Evolutionary conservation across 1,140 invertebrate species (phyloP).

Genomic region (Melitaea cinxia): DNA sequence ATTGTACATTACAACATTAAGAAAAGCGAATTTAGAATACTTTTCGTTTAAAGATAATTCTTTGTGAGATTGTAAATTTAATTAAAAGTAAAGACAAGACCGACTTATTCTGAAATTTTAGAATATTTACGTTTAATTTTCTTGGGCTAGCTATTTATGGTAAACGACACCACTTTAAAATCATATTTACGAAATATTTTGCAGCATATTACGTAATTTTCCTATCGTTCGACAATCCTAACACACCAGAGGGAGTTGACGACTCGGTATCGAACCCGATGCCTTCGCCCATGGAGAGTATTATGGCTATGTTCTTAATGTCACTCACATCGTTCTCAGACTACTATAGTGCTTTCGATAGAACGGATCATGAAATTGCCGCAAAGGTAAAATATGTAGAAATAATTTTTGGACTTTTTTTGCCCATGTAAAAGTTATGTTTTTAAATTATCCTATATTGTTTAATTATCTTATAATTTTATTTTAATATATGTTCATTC

Average conservation of each 20-base stretch:
- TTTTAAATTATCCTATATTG: not conserved
- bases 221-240: slow-evolving; percentile 91
- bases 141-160: too few relatives aligned
- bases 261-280: slow-evolving; percentile 91
- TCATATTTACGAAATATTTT: slow-evolving; percentile 30
- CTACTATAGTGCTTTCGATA: slow-evolving; percentile 94
- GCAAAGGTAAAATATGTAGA: slow-evolving; percentile 87
- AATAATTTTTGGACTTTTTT: not conserved
- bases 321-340: slow-evolving; percentile 98
- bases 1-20: too few relatives aligned
- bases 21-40: too few relatives aligned
- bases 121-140: too few relatives aligned
- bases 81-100: too few relatives aligned
- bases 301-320: slow-evolving; percentile 99
- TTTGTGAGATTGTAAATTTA: too few relatives aligned
- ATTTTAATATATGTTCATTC: not conserved
- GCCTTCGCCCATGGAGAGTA: slow-evolving; percentile 94
- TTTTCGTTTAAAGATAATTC: too few relatives aligned
- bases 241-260: slow-evolving; percentile 87
- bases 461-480: not conserved
- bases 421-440: not conserved
- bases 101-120: too few relatives aligned
- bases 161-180: too few relatives aligned
- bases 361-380: slow-evolving; percentile 93
- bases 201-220: slow-evolving; percentile 96